Percentiles rank a stretch among this genome's conserved stretches.
Conservation (phyloP, 2,113 vertebrate genomes). For the Poecilia latipinna region DNA sequence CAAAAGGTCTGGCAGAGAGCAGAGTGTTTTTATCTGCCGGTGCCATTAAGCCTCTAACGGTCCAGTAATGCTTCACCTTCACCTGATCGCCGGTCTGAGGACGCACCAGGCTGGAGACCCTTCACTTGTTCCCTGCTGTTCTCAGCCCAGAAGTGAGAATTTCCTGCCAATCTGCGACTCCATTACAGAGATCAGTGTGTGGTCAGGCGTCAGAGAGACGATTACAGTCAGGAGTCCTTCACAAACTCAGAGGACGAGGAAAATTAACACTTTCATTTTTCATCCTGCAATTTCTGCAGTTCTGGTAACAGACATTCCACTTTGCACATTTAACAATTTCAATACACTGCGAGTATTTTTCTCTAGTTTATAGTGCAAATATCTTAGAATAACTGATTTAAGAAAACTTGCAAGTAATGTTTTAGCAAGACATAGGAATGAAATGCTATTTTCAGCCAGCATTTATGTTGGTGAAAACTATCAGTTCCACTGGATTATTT, state of each 20-base stretch:
- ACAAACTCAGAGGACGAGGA: too few relatives aligned
- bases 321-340: too few relatives aligned
- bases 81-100: background rate
- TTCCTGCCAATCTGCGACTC: conserved; percentile 26
- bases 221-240: background rate
- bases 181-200: conserved; percentile 9
- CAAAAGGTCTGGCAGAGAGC: background rate
- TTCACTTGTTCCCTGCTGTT: conserved; percentile 11
- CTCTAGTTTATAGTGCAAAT: too few relatives aligned
- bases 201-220: background rate
- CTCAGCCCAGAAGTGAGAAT: conserved; percentile 2
- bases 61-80: background rate
- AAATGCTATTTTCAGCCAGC: too few relatives aligned
- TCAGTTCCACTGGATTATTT: too few relatives aligned
- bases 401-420: too few relatives aligned
- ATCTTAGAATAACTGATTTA: too few relatives aligned
- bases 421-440: too few relatives aligned
- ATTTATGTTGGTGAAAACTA: too few relatives aligned
- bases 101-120: background rate
- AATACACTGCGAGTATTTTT: too few relatives aligned
- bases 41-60: conserved; percentile 3
- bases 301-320: too few relatives aligned
- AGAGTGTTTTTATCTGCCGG: background rate
- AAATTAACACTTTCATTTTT: background rate
- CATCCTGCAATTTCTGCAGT: background rate